Percentiles rank a stretch among this genome's conserved stretches.
Evolutionary conservation across 2,113 vertebrate species (phyloP).

Genomic region (Cepphus grylle): DNA sequence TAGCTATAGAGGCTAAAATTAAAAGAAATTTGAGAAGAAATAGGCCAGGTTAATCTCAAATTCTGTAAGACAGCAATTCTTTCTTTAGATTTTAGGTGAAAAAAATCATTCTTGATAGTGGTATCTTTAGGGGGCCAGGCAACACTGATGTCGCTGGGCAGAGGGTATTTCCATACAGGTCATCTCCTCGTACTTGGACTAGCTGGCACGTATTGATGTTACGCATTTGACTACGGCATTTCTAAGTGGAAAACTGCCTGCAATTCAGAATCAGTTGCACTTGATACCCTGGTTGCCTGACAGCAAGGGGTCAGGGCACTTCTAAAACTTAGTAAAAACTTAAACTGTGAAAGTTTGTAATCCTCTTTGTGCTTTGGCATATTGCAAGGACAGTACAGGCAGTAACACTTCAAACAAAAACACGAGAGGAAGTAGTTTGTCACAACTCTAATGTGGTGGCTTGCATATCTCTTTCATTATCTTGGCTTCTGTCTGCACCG

Average conservation of each 20-base stretch:
- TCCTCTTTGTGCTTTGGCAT: not conserved
- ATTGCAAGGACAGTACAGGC: not conserved
- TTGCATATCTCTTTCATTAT: not conserved
- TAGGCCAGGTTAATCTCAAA: not conserved
- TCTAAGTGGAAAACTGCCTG: not conserved
- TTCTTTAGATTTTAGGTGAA: not conserved
- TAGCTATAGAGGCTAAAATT: constrained; percentile 4
- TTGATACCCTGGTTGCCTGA: not conserved
- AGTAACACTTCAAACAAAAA: not conserved
- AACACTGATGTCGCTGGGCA: fast-evolving
- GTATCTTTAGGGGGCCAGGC: not conserved
- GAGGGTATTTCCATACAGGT: not conserved
- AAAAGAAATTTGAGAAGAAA: not conserved
- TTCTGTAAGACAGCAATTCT: not conserved
- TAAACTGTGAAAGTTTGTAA: not conserved
- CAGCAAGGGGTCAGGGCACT: not conserved
- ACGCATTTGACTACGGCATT: not conserved
- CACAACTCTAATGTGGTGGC: not conserved
- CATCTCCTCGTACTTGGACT: not conserved
- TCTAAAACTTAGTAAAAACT: not conserved
- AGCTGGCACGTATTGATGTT: not conserved
- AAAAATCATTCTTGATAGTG: not conserved
- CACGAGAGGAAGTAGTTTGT: not conserved
- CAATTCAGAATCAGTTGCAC: not conserved
- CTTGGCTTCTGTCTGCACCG: not conserved